phyloP scores from a whole-genome alignment of 2,888 invertebrate genomes.

The Ectropis crepuscularia region DNA sequence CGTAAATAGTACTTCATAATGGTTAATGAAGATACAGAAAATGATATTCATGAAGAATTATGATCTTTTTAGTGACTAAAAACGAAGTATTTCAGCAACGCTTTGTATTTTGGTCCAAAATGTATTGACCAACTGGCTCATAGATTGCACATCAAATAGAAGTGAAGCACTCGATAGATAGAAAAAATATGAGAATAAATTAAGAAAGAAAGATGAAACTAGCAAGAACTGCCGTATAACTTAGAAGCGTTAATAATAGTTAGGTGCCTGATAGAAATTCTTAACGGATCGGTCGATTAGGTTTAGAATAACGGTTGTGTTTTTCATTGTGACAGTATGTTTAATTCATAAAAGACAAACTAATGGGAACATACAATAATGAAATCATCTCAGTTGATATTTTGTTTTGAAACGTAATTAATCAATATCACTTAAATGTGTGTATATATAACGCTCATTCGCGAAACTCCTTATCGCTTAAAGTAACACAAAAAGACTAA shows the following conservation, averaged over 20 bases:
- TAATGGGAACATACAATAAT: constrained; percentile 23
- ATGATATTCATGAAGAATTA: constrained; percentile 34
- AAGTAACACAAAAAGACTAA: constrained; percentile 21
- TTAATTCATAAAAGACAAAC: constrained; percentile 35
- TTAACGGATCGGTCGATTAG: constrained; percentile 35
- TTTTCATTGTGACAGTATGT: constrained; percentile 34
- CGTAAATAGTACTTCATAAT: neutral
- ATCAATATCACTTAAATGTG: neutral
- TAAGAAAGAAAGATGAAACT: constrained; percentile 51
- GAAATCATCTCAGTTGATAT: neutral
- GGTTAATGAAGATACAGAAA: neutral
- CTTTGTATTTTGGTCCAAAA: constrained; percentile 70
- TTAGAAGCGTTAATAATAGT: constrained; percentile 50
- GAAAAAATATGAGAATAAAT: constrained; percentile 46
- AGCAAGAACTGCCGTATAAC: constrained; percentile 73
- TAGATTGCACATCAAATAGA: constrained; percentile 74
- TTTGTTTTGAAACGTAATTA: constrained; percentile 1
- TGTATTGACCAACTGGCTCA: constrained; percentile 73
- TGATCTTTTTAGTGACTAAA: constrained; percentile 18
- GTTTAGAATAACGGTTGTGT: constrained; percentile 44
- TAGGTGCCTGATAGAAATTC: constrained; percentile 48
- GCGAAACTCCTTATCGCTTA: constrained; percentile 7
- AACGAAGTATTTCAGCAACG: constrained; percentile 53
- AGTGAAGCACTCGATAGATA: constrained; percentile 72
- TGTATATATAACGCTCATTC: constrained; percentile 1